phyloP scores from a whole-genome alignment of 2,797 vertebrate genomes.

The Brachymystax lenok region DNA sequence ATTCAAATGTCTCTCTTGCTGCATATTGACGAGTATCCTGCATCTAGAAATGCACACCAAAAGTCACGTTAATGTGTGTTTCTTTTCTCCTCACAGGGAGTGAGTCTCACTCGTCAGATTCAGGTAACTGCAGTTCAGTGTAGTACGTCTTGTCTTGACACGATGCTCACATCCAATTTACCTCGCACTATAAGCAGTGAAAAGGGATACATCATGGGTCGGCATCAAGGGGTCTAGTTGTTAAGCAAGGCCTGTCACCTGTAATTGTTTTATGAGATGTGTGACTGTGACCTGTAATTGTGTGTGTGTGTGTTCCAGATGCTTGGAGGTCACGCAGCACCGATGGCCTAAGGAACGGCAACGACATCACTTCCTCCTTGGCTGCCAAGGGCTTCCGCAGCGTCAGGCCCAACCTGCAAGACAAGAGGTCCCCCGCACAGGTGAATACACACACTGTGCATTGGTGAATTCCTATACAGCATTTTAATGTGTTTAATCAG shows the following conservation, averaged over 20 bases:
- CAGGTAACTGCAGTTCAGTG: conserved; percentile 78
- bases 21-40: neutral
- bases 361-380: conserved; percentile 87
- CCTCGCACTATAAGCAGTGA: neutral
- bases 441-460: conserved; percentile 59
- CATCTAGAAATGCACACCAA: neutral
- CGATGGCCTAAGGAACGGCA: conserved; percentile 89
- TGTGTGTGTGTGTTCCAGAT: conserved; percentile 68
- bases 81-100: conserved; percentile 79
- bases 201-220: neutral
- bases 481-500: neutral
- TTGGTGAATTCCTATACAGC: neutral
- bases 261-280: neutral
- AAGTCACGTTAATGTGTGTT: conserved; percentile 9
- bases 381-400: conserved; percentile 97
- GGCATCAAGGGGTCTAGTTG: neutral
- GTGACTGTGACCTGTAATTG: neutral
- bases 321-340: conserved; percentile 88
- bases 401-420: conserved; percentile 92
- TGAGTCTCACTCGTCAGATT: conserved; percentile 89
- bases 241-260: neutral
- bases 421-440: conserved; percentile 90
- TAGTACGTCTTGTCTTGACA: neutral
- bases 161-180: neutral
- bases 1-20: neutral